Evolutionary conservation across 2,888 invertebrate species (phyloP).

Genomic region (Horisme vitalbata): DNA sequence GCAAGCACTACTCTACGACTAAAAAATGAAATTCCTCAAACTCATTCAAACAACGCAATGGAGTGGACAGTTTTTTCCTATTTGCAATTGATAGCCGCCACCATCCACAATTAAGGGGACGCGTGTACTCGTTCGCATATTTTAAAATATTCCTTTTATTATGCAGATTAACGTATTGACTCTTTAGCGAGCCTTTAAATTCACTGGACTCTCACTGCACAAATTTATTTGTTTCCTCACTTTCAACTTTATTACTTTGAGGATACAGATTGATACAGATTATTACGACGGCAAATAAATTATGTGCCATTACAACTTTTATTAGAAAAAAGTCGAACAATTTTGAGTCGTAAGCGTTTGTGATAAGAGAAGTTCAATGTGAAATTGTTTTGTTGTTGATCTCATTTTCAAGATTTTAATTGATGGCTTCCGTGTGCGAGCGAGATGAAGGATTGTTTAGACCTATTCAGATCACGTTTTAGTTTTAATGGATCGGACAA

Average conservation of each 20-base stretch:
- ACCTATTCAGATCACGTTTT: conserved; percentile 55
- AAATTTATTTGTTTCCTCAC: conserved; percentile 9
- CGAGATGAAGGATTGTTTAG: conserved; percentile 55
- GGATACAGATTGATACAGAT: conserved; percentile 10
- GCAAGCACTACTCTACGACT: conserved; percentile 5
- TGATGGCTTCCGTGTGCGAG: conserved; percentile 56
- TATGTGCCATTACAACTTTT: conserved; percentile 9
- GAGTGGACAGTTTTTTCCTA: conserved; percentile 75
- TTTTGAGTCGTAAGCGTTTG: conserved; percentile 19
- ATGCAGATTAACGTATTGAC: conserved; percentile 80
- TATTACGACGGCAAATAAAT: neutral
- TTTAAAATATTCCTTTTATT: conserved; percentile 74
- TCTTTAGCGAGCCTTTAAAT: conserved; percentile 43
- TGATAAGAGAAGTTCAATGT: conserved; percentile 4
- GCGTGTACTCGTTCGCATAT: conserved; percentile 60
- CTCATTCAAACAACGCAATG: conserved; percentile 58
- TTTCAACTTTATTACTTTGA: conserved; percentile 13
- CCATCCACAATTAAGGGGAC: conserved; percentile 72
- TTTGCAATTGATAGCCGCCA: conserved; percentile 77
- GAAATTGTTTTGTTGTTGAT: conserved; percentile 19
- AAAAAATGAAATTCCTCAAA: conserved; percentile 53
- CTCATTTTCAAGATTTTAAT: conserved; percentile 42
- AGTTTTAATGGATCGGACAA: conserved; percentile 61
- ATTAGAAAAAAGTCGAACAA: neutral
- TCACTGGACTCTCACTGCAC: conserved; percentile 37